Conservation (phyloP, 37 sponge, comb jelly and placozoan species). For the Cliona cf. orientalis region DNA sequence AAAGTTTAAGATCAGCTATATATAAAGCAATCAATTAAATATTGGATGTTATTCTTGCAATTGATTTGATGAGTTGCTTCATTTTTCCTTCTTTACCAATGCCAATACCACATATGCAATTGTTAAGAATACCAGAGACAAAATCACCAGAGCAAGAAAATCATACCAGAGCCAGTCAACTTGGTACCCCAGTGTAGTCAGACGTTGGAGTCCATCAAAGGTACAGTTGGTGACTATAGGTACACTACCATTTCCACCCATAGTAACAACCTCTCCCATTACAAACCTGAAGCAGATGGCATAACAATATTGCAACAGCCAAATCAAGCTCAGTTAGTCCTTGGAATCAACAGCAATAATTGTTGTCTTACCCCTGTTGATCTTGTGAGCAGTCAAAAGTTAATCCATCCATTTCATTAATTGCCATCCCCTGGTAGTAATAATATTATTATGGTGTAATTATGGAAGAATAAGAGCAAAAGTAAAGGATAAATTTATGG, state of each 20-base stretch:
- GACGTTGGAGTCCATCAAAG: neutral
- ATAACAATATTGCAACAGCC: neutral
- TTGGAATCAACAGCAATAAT: neutral
- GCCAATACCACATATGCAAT: neutral
- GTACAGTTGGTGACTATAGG: neutral
- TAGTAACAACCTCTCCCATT: no score
- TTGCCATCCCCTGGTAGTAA: neutral
- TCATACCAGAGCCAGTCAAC: slow-evolving; percentile 31
- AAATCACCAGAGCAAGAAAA: slow-evolving; percentile 10
- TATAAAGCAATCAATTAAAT: neutral
- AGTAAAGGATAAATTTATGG: no score
- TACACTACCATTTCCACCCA: neutral
- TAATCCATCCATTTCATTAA: slow-evolving; percentile 19
- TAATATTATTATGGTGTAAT: neutral
- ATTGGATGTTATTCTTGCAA: no score
- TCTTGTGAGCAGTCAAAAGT: neutral
- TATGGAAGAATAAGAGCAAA: no score
- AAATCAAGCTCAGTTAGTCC: neutral
- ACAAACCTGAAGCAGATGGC: neutral
- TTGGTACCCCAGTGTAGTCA: neutral
- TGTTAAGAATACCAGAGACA: neutral
- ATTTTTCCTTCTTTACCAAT: neutral
- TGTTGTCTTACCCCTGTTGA: neutral
- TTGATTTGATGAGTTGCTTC: no score
- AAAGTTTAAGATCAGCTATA: neutral